Base-by-base conservation (phyloP, 2,113 vertebrate species). In the Spea multiplicata region DNA sequence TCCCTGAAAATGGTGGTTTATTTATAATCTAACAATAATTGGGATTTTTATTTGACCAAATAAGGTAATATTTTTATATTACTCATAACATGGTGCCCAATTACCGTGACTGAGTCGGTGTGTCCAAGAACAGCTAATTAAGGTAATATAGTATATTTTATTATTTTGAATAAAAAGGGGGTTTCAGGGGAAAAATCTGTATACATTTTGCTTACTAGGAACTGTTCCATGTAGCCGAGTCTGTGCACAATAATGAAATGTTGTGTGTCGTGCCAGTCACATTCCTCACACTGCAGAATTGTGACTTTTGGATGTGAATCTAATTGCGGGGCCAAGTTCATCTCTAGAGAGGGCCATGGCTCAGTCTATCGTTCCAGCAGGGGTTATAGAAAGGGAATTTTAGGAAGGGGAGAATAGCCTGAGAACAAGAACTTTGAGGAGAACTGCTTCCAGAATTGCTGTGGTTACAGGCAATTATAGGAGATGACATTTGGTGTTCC, bases 401-500 rank as follows among this genome's bases (percentile, higher is more conserved):
- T 74, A 73, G 30, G 59, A 1, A 0, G 82, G 30, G 61, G 66
- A 55, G 66, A 71, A 76, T 74, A 69, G 57, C 4, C 1, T 66
- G 77, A 81, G 66, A 50, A 1, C 6, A 50, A 62, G 10, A 6
- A 8, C 44, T 57, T 0, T 0, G 79, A 82, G 82, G 75, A 82
- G 74, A 72, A 0, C 5, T 0, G 0, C 0, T 0, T 75, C 84
- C 84, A 81, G 81, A 74, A 84, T 74, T 76, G 44, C 75, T 82
- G 85, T 84, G 86, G 85, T 86, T 87, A 86, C 61, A 65, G 80
- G 74, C 66, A 13, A 0, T 83, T 64, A 76, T 73, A 70, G 75
- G 77, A 81, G 81, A 86, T 86, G 86, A 82, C 85, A 84, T 83
- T 81, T 44, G 2, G 68, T 73, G 79, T 81, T 84, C 78, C 85